Conservation (phyloP, 1,140 invertebrate species). For the Leptopilina boulardi region DNA sequence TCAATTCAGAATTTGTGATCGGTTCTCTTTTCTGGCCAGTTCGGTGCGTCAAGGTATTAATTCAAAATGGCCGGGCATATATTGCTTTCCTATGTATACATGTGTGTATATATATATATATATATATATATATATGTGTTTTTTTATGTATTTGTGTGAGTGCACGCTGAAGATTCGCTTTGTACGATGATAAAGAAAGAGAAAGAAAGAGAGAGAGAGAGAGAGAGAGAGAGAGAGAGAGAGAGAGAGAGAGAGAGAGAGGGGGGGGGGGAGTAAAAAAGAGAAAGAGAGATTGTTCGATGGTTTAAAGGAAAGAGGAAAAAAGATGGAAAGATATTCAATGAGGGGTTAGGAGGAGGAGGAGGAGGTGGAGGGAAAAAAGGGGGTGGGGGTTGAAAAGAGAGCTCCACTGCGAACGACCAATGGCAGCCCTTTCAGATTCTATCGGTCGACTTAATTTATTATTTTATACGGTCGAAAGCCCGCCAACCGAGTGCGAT, state of each 20-base stretch:
- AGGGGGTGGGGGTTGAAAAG: not conserved
- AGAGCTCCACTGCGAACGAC: not conserved
- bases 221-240: slow-evolving; percentile 12
- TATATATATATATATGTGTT: too few relatives aligned
- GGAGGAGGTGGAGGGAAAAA: not conserved
- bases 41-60: slow-evolving; percentile 26
- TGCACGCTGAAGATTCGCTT: slow-evolving; percentile 20
- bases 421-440: slow-evolving; percentile 33
- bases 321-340: not conserved
- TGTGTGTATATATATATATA: too few relatives aligned
- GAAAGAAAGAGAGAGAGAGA: not conserved
- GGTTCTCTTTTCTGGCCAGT: not conserved
- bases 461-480: slow-evolving; percentile 33
- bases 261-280: slow-evolving; percentile 1
- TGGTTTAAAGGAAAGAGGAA: not conserved
- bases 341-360: too few relatives aligned
- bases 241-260: slow-evolving; percentile 20
- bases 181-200: slow-evolving; percentile 30
- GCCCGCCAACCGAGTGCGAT: slow-evolving; percentile 32
- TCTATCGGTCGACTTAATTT: slow-evolving; percentile 31
- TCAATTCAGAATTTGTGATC: slow-evolving; percentile 28
- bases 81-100: too few relatives aligned
- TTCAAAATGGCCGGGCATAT: slow-evolving; percentile 34
- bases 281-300: not conserved
- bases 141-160: too few relatives aligned